Conservation (phyloP, 2,797 vertebrate genomes). For the Anas flavirostris region DNA sequence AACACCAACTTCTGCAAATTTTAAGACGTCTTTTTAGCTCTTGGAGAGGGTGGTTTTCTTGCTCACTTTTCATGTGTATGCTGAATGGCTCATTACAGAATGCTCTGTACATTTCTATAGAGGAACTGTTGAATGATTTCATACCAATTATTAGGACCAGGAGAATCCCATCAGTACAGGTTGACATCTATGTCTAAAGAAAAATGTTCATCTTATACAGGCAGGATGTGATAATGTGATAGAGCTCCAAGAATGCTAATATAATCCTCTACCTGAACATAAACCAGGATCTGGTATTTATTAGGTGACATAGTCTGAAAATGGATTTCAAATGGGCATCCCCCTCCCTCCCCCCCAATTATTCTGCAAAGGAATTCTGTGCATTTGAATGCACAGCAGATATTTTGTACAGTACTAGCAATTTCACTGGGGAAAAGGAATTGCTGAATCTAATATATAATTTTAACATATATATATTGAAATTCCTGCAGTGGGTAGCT, state of each 20-base stretch:
- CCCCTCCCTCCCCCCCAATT: neutral
- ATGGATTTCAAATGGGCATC: neutral
- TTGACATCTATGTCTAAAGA: conserved; percentile 18
- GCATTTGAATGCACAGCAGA: neutral
- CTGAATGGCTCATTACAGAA: neutral
- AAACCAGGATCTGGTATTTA: neutral
- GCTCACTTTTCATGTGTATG: neutral
- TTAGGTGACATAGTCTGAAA: neutral
- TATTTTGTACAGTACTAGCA: neutral
- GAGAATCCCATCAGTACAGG: neutral
- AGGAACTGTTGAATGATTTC: neutral
- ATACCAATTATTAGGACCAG: neutral
- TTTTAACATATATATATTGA: neutral
- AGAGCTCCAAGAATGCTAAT: neutral
- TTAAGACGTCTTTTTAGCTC: neutral
- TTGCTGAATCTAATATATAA: neutral
- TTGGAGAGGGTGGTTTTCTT: neutral
- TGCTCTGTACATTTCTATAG: neutral
- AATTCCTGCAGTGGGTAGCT: neutral
- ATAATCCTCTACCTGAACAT: neutral
- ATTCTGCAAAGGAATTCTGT: neutral
- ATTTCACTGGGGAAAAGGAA: neutral
- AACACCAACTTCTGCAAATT: neutral
- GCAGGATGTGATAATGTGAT: neutral
- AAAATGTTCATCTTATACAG: neutral